These are phyloP conservation scores for Rousettus leschenaultii DNA, from an alignment of 2,113 vertebrate species.

Conservation along the genomic window DNA sequence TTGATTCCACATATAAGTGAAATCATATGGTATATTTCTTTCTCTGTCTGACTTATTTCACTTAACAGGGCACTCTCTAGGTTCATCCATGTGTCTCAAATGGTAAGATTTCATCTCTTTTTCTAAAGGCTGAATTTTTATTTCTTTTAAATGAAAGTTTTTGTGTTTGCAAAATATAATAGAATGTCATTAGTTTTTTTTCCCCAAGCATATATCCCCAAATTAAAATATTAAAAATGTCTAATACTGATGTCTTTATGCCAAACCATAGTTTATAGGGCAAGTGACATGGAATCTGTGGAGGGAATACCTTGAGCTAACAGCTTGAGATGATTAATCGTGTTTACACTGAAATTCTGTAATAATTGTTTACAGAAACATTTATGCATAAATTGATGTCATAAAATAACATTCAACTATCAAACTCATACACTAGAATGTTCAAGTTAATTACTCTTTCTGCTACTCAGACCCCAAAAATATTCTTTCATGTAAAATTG, in stretches of 20 bases:
- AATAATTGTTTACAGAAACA: constrained; percentile 81
- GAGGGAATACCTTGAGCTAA: constrained; percentile 60
- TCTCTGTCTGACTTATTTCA: too few species aligned
- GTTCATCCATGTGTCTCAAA: too few species aligned
- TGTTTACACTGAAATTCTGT: constrained; percentile 78
- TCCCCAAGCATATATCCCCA: not conserved
- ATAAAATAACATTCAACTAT: constrained; percentile 63
- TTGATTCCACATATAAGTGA: too few species aligned
- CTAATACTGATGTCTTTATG: constrained; percentile 76
- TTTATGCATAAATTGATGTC: constrained; percentile 79
- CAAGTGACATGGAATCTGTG: constrained; percentile 73
- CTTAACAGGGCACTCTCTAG: too few species aligned
- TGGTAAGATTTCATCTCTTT: too few species aligned
- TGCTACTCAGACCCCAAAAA: constrained; percentile 66
- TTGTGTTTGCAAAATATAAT: constrained; percentile 68
- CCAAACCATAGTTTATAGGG: constrained; percentile 77
- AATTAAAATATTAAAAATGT: constrained; percentile 73
- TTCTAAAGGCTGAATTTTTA: too few species aligned
- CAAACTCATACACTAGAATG: constrained; percentile 70
- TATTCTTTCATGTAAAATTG: constrained; percentile 31
- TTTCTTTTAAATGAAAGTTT: constrained; percentile 61
- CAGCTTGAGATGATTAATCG: constrained; percentile 78
- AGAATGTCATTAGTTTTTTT: constrained; percentile 70
- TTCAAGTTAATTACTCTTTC: constrained; percentile 76
- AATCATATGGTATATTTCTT: too few species aligned